Base-by-base conservation (phyloP, 2,113 vertebrate species). In the Zapus hudsonius region DNA sequence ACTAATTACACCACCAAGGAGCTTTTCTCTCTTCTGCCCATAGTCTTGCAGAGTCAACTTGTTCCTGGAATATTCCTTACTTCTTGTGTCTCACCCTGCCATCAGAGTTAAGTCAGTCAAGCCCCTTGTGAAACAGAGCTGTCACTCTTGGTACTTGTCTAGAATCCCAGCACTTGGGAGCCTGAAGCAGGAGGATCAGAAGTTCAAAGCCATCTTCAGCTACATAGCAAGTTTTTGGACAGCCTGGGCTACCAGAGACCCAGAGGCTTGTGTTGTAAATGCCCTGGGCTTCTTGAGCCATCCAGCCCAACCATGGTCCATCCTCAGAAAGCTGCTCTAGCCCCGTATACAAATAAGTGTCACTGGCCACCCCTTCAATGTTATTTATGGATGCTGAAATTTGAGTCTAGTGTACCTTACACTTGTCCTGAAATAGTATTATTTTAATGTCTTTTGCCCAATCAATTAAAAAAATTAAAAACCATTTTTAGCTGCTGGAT, bases 291-390 rank as follows among this genome's bases (percentile, higher is more conserved):
- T 72, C 5, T 15, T 2, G 0, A 33, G 23, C 8, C 33, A 0
- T 8, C 3, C 0, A 0, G 2, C 69, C 40, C 36, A 22, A 0
- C 31, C 7, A 0, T 29, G 9, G 0, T n/a, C 3, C 0, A 0
- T 9, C 2, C 13, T 8, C 17, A 22, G 11, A 5, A 38, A n/a
- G 40, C 33, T 17, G 22, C 23, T 38, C 66, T 11, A 7, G 19
- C 4, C 1, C 1, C 4, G 0, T 29, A 1, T 36, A 1, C 0
- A 23, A 3, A 6, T 1, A 59, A 36, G 4, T 16, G 7, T 4
- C 15, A 3, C 59, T 47, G 55, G 25, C 1, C 12, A n/a, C 63
- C 57, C 7, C 19, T 1, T 52, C 10, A 33, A 64, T 19, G 25
- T n/a, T 59, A 55, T 33, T n/a, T 22, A 20, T n/a, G 20, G 57